Evolutionary conservation across 2,888 invertebrate genomes (phyloP).

Genomic region (Oxycera nigricornis): DNA sequence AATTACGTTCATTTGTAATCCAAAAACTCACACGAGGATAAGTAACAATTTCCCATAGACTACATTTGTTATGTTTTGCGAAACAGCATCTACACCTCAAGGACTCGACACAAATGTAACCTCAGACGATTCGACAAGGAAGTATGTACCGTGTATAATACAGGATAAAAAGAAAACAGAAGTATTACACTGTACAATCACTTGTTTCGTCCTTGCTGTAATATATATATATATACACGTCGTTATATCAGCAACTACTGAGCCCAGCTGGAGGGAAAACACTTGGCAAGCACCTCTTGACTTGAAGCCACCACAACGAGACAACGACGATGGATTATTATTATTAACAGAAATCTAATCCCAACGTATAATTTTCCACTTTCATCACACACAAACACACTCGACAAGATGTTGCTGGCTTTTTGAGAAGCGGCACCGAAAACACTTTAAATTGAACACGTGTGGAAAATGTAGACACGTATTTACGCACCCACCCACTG

Average conservation of each 20-base stretch:
- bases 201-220: conserved; percentile 7
- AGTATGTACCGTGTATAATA: conserved; percentile 1
- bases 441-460: conserved; percentile 8
- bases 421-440: not conserved
- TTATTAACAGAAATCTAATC: conserved; percentile 13
- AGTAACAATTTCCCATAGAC: conserved; percentile 1
- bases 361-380: conserved; percentile 20
- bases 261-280: not conserved
- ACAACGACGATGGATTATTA: not conserved
- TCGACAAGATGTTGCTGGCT: not conserved
- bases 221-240: too few relatives aligned
- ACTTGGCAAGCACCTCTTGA: not conserved
- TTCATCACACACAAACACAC: not conserved
- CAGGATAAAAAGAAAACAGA: not conserved
- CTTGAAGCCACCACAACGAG: not conserved
- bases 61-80: not conserved
- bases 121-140: not conserved
- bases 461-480: not conserved
- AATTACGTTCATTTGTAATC: conserved; percentile 17
- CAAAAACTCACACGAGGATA: not conserved
- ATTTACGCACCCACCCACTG: not conserved
- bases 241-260: too few relatives aligned
- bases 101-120: not conserved
- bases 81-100: not conserved
- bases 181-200: not conserved